phyloP scores from a whole-genome alignment of 2,113 vertebrate genomes.

The Hystrix cristata region DNA sequence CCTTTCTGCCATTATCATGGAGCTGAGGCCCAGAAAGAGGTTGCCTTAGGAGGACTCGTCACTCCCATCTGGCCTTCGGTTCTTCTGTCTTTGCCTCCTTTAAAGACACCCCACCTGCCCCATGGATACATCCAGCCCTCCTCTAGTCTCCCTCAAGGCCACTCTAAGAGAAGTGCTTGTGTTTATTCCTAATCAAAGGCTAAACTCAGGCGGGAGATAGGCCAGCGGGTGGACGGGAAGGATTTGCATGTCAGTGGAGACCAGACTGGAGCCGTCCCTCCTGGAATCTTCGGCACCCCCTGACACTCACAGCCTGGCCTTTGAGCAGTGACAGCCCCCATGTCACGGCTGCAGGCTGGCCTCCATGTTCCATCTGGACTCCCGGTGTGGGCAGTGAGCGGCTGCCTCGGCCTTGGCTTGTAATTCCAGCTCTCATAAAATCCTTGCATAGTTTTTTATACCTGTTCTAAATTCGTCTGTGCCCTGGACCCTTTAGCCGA shows the following conservation, averaged over 20 bases:
- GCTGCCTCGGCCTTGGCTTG: background rate
- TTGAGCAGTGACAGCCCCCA: rapidly evolving
- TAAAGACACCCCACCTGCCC: too few species aligned
- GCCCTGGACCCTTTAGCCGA: background rate
- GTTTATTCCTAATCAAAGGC: background rate
- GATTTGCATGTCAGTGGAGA: background rate
- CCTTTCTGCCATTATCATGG: background rate
- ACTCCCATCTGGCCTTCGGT: background rate
- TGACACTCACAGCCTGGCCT: background rate
- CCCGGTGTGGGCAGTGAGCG: rapidly evolving
- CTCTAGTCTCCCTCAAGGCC: rapidly evolving
- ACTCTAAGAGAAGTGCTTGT: too few species aligned
- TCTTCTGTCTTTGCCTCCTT: background rate
- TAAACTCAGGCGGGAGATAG: background rate
- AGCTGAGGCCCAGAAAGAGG: rapidly evolving
- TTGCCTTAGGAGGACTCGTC: background rate
- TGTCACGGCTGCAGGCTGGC: too few species aligned
- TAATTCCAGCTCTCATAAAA: conserved; percentile 1
- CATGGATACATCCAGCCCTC: rapidly evolving
- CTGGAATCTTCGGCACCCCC: rapidly evolving
- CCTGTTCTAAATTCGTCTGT: background rate
- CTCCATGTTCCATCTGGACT: rapidly evolving
- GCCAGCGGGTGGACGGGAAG: too few species aligned
- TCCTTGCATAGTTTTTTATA: background rate
- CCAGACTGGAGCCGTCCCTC: too few species aligned